Conservation (phyloP, 2,113 vertebrate species). For the Actenoides lindsayi region DNA sequence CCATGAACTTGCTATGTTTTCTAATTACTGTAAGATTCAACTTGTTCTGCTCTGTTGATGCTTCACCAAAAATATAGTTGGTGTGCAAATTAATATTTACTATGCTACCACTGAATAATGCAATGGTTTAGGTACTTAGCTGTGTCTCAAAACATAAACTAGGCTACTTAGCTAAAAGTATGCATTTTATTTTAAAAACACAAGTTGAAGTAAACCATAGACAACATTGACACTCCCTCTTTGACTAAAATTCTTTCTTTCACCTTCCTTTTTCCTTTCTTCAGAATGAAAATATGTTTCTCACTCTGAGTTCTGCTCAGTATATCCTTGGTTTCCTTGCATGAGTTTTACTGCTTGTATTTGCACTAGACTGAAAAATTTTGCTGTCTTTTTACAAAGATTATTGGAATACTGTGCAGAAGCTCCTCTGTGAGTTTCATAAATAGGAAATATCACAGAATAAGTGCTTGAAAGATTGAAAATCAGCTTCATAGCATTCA, state of each 20-base stretch:
- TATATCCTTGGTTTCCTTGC: neutral
- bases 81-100: slow-evolving; percentile 47
- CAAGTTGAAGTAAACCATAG: neutral
- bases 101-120: slow-evolving; percentile 47
- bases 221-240: neutral
- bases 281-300: neutral
- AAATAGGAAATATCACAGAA: neutral
- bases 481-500: neutral
- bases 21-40: slow-evolving; percentile 45
- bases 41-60: slow-evolving; percentile 41
- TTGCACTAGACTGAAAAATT: neutral
- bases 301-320: neutral
- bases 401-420: neutral
- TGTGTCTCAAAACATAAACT: neutral
- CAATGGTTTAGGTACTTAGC: neutral
- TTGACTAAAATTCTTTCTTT: neutral
- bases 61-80: slow-evolving; percentile 11
- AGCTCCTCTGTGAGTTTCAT: neutral
- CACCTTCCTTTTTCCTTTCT: neutral
- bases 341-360: neutral
- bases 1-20: neutral
- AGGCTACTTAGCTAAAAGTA: neutral
- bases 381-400: neutral
- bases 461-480: neutral
- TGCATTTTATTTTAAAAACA: slow-evolving; percentile 21